These are phyloP conservation scores for Gryon sp. DNA, from an alignment of 1,140 invertebrate species.

Conservation along the genomic window DNA sequence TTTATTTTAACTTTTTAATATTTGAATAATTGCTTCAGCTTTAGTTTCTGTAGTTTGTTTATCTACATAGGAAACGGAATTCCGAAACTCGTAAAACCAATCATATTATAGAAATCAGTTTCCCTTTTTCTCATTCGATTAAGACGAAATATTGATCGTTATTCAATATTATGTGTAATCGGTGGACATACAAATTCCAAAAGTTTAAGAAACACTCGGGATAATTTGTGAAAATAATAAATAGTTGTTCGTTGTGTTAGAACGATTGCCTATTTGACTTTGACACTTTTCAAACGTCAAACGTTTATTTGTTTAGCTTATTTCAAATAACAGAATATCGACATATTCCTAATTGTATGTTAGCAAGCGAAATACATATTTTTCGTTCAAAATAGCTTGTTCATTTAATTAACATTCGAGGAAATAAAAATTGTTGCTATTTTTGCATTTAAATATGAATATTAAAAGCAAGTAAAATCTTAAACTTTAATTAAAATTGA, in stretches of 20 bases:
- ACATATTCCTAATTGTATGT: too few relatives aligned
- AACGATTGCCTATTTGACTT: not conserved
- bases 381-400: too few relatives aligned
- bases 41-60: slow-evolving; percentile 25
- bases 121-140: slow-evolving; percentile 44
- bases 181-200: not conserved
- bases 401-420: too few relatives aligned
- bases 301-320: too few relatives aligned
- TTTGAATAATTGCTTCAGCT: not conserved
- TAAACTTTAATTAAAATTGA: not conserved
- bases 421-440: too few relatives aligned
- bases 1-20: slow-evolving; percentile 10
- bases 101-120: slow-evolving; percentile 27
- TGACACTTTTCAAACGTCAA: not conserved
- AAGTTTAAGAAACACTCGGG: slow-evolving; percentile 18
- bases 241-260: not conserved
- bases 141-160: slow-evolving; percentile 44
- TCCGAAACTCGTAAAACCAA: slow-evolving; percentile 32
- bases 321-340: too few relatives aligned
- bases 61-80: slow-evolving; percentile 24
- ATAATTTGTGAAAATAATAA: slow-evolving; percentile 8
- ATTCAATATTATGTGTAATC: slow-evolving; percentile 37
- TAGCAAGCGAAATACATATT: too few relatives aligned
- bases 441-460: too few relatives aligned
- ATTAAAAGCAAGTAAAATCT: too few relatives aligned